Base-by-base conservation (phyloP, 2,113 vertebrate genomes). In the Jaculus jaculus region DNA sequence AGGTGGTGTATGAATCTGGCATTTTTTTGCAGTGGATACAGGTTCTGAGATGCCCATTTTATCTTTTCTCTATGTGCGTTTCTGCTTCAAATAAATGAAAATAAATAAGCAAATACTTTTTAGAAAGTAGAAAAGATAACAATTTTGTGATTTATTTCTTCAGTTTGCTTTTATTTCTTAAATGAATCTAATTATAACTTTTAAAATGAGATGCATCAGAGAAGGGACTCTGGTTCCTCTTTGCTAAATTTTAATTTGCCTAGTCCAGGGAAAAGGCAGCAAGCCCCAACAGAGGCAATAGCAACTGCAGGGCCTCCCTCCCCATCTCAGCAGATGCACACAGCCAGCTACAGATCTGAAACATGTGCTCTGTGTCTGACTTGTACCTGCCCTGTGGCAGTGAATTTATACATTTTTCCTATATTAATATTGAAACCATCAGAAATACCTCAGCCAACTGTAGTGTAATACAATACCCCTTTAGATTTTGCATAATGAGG, bases 321-420 rank as follows among this genome's bases (percentile, higher is more conserved):
- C 1, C 42, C 6, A 42, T 5, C 21, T 73, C 21, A 0, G 28
- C 8, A 24, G 54, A 72, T 4, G 7, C 37, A 47, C 16, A 10
- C 0, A 1, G 12, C 12, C 0, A 5, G 54, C 30, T 16, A 4
- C 0, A 2, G 17, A n/a, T 17, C 21, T 12, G 24, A 34, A 15
- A 2, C 0, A 6, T 2, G 7, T 18, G 26, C 0, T 15, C 30
- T 10, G 30, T 66, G 71, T 84, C 21, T 32, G 69, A 7, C 18
- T 68, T 69, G 7, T 3, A 21, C 26, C n/a, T 77, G 24, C 32
- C 73, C 42, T 24, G 5, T 34, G 47, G 21, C 85, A 74, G 7
- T 13, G 30, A 72, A n/a, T 3, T 10, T 77, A 61, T 65, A 2
- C 24, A n/a, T 39, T 58, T 24, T 34, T 30, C 65, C 47, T 39